Evolutionary conservation across 2,797 vertebrate genomes (phyloP), one percentile per base, ranked within the genome.

Genomic region (Gymnoscopelus microlampas): DNA sequence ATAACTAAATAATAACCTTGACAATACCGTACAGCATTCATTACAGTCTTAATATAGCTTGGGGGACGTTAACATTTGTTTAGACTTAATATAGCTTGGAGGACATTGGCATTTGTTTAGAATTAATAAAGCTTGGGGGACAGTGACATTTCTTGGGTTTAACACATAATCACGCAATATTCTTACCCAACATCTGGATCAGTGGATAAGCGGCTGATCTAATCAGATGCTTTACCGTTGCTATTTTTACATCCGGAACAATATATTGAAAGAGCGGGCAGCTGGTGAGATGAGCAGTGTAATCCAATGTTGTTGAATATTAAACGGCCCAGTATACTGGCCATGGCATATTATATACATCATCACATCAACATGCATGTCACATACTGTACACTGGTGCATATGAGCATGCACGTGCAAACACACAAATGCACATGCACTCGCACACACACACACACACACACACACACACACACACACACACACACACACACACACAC

Each of bases 281-380:
- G 76, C 54, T 85, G 82, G 74, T 54, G 70, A 55, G 9, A 44
- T 44, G 39, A 14, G 23, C 5, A 3, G 53, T 44, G 39, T 65
- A 70, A 83, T 75, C 58, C 73, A 76, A 82, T 75, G 59, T 62
- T 60, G 55, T 66, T 76, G 83, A 78, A 89, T 84, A 81, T 83
- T 75, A 77, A 83, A 65, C 48, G 3, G 44, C 71, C 70, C 58
- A 13, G 0, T 26, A 24, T 63, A 13, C 61, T 23, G 47, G 68
- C 68, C 55, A 35, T 65, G 53, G 32, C 35, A 66, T 59, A 62
- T 74, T 23, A 59, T 44, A 59, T 48, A 50, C 6, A 51, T 54
- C 7, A 12, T 14, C 29, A 23, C 23, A 10, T 60, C 4, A 60
- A 70, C 61, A 86, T 76, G 74, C 53, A 57, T 63, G 65, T 73